Conservation (phyloP, 2,888 invertebrate species). For the Campoplex nolae region DNA sequence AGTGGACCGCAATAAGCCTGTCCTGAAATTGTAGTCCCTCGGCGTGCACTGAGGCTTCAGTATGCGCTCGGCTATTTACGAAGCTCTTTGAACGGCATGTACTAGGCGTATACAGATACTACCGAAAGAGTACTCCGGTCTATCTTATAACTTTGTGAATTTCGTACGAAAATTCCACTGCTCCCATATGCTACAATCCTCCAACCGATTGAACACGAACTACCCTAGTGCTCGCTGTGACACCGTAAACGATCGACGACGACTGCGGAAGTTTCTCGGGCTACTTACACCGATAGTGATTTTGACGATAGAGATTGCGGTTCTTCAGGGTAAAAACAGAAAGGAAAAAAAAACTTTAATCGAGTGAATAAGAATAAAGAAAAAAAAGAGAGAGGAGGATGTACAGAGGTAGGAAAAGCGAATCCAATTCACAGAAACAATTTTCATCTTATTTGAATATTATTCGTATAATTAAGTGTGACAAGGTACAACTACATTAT, state of each 20-base stretch:
- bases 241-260: conserved; percentile 33
- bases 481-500: conserved; percentile 10
- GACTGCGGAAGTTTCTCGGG: conserved; percentile 46
- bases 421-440: not conserved
- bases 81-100: conserved; percentile 60
- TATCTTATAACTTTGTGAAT: conserved; percentile 50
- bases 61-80: conserved; percentile 54
- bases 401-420: not conserved
- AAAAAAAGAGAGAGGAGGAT: not conserved
- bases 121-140: conserved; percentile 42
- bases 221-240: not conserved
- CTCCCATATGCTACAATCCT: conserved; percentile 28
- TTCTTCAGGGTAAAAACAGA: not conserved
- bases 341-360: conserved; percentile 15
- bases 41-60: conserved; percentile 12
- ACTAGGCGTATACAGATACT: conserved; percentile 36
- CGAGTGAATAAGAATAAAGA: conserved; percentile 3
- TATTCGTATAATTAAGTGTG: conserved; percentile 2
- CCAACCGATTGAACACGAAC: conserved; percentile 57
- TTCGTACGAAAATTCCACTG: conserved; percentile 32
- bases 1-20: conserved; percentile 58
- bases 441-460: conserved; percentile 12
- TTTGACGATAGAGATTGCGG: conserved; percentile 44
- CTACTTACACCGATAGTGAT: conserved; percentile 45
- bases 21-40: conserved; percentile 58